Conservation (phyloP, 2,888 invertebrate genomes). For the Boloria euphrosyne region DNA sequence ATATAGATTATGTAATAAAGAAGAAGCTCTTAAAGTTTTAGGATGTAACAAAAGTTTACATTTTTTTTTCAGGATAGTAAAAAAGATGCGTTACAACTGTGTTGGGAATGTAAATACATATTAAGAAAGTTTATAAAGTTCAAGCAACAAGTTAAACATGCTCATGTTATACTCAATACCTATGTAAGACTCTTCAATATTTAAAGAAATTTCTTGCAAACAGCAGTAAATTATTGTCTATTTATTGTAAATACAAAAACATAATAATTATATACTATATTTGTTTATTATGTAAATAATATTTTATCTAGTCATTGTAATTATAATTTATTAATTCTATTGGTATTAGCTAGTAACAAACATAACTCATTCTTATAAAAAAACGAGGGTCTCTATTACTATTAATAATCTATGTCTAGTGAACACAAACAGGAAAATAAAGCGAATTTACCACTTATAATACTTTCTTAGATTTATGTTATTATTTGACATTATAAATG, state of each 20-base stretch:
- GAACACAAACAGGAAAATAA: no score
- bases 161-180: slow-evolving; percentile 46
- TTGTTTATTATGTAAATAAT: no score
- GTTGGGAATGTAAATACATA: slow-evolving; percentile 57
- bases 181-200: slow-evolving; percentile 47
- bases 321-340: no score
- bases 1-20: not conserved
- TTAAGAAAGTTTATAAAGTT: slow-evolving; percentile 49
- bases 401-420: no score
- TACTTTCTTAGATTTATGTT: no score
- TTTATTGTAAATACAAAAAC: not conserved
- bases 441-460: no score
- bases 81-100: slow-evolving; percentile 45
- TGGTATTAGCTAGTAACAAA: no score
- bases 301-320: no score
- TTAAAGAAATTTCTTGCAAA: slow-evolving; percentile 7
- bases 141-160: slow-evolving; percentile 49
- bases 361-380: no score
- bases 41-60: not conserved
- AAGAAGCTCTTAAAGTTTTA: not conserved
- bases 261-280: no score
- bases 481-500: no score
- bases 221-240: not conserved
- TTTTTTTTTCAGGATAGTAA: slow-evolving; percentile 40
- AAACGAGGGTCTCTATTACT: no score